Conservation (phyloP, 2,888 invertebrate species). For the Xiphydria camelus region DNA sequence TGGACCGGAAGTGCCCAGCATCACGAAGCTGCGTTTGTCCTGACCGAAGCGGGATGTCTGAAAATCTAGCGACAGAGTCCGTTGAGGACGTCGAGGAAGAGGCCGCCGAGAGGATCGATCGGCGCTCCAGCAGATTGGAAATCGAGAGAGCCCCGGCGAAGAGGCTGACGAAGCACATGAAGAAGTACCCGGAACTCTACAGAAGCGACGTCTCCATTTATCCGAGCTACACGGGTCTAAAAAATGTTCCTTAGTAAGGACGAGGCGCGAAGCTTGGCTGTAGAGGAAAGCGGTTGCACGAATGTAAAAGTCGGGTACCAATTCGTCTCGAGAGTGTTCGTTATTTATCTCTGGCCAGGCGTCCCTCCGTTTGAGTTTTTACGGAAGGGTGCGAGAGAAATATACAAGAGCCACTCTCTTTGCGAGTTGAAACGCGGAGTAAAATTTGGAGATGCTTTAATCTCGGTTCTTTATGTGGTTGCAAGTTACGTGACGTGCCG, state of each 20-base stretch:
- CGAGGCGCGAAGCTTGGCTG: too few species aligned
- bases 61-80: too few species aligned
- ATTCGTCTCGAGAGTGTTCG: too few species aligned
- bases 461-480: conserved; percentile 23
- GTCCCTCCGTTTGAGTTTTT: neutral
- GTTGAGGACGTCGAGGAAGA: neutral
- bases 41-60: too few species aligned
- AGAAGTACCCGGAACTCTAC: conserved; percentile 59
- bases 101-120: neutral
- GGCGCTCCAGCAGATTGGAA: conserved; percentile 6
- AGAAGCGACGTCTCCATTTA: conserved; percentile 66
- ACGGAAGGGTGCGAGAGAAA: neutral
- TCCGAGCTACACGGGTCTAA: conserved; percentile 65
- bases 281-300: too few species aligned
- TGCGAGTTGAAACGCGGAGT: neutral
- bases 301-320: too few species aligned
- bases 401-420: neutral
- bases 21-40: too few species aligned
- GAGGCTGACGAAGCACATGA: conserved; percentile 35
- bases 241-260: conserved; percentile 66
- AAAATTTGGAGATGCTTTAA: neutral
- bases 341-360: too few species aligned
- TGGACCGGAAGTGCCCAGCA: too few species aligned
- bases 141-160: conserved; percentile 14
- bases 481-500: conserved; percentile 68